A percentile compares a stretch with the other conserved stretches of the same genome.
Conservation (phyloP, 2,797 vertebrate genomes). For the Bradypodion ventrale region DNA sequence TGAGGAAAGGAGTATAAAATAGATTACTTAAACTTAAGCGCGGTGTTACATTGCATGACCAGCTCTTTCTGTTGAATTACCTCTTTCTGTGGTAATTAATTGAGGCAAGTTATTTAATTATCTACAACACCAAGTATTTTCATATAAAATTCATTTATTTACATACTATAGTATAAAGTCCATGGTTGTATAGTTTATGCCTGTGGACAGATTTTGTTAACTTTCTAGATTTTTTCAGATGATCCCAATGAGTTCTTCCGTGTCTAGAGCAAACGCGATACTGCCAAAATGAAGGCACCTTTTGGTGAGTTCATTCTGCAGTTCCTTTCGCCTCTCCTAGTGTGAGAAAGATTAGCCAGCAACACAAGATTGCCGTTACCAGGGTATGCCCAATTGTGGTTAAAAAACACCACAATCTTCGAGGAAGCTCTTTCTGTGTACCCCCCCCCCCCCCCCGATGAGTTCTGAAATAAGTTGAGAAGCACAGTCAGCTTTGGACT, state of each 20-base stretch:
- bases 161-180: constrained; percentile 51
- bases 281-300: too few species aligned
- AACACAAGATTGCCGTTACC: too few species aligned
- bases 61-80: constrained; percentile 38
- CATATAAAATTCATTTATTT: constrained; percentile 45
- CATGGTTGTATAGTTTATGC: constrained; percentile 47
- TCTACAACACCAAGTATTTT: constrained; percentile 56
- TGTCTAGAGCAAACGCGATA: too few species aligned
- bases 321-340: too few species aligned
- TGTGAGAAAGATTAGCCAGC: too few species aligned
- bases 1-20: constrained; percentile 22
- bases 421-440: too few species aligned
- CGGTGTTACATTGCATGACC: constrained; percentile 36
- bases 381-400: too few species aligned
- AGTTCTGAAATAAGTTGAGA: constrained; percentile 55
- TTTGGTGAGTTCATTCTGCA: too few species aligned
- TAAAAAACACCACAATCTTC: too few species aligned
- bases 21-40: constrained; percentile 38
- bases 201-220: constrained; percentile 62
- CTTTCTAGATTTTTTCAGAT: constrained; percentile 59
- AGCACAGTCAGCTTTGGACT: constrained; percentile 57
- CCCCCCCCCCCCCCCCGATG: too few species aligned
- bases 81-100: constrained; percentile 26
- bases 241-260: constrained; percentile 53
- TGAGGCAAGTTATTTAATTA: constrained; percentile 26